phyloP scores from a whole-genome alignment of 1,140 invertebrate genomes.

The Helicoverpa armigera region DNA sequence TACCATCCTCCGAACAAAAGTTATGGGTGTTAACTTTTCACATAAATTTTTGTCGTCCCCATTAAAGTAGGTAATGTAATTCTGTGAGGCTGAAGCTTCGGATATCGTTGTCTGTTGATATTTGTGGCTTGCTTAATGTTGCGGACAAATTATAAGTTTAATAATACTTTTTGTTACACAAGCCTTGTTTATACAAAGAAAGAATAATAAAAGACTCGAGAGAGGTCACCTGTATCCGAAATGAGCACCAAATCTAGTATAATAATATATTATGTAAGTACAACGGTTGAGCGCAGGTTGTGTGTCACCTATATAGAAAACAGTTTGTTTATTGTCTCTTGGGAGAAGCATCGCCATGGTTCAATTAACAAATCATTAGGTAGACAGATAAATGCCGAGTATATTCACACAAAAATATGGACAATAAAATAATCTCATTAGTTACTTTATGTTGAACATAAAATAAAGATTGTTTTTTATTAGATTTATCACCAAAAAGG shows the following conservation, averaged over 20 bases:
- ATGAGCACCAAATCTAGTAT: background rate
- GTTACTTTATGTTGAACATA: background rate
- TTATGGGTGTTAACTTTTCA: conserved; percentile 64
- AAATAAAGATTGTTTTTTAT: no score
- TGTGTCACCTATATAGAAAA: no score
- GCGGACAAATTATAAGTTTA: conserved; percentile 19
- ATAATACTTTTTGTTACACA: background rate
- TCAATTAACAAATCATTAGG: no score
- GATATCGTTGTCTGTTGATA: conserved; percentile 27
- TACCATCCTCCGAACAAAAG: conserved; percentile 49
- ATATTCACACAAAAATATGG: no score
- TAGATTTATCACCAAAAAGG: no score
- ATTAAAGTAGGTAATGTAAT: conserved; percentile 69
- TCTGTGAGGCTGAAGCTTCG: conserved; percentile 45
- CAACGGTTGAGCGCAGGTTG: no score
- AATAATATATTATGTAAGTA: background rate
- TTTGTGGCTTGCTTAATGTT: conserved; percentile 23
- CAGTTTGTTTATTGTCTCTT: no score
- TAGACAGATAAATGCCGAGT: no score
- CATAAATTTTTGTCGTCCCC: conserved; percentile 71
- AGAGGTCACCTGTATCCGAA: no score
- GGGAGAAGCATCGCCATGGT: no score
- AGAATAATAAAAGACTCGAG: background rate
- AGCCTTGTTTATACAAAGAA: background rate
- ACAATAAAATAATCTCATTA: no score